phyloP scores from a whole-genome alignment of 2,888 invertebrate genomes.

The Pseudoips prasinana region DNA sequence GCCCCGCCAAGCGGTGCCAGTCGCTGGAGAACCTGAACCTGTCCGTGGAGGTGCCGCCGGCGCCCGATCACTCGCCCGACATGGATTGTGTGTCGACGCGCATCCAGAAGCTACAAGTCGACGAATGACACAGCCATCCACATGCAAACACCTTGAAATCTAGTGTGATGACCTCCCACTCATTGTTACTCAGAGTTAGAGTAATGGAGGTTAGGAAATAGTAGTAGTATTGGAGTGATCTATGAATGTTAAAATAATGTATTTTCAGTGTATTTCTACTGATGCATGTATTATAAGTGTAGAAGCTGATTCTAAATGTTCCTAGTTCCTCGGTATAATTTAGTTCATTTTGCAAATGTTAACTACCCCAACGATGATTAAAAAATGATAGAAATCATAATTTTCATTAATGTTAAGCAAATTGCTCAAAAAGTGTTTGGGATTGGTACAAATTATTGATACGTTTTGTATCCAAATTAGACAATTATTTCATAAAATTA shows the following conservation, averaged over 20 bases:
- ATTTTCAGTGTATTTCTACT: constrained; percentile 64
- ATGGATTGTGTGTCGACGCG: constrained; percentile 83
- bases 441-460: constrained; percentile 51
- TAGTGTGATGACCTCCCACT: constrained; percentile 37
- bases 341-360: constrained; percentile 52
- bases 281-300: constrained; percentile 43
- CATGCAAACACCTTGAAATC: constrained; percentile 28
- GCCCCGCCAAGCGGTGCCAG: constrained; percentile 81
- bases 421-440: constrained; percentile 61
- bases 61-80: constrained; percentile 70
- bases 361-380: constrained; percentile 31
- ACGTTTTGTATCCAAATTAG: constrained; percentile 36
- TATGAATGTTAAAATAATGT: constrained; percentile 52
- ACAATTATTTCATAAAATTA: constrained; percentile 25
- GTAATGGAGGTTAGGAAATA: constrained; percentile 35
- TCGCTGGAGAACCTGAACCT: constrained; percentile 82
- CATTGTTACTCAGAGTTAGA: constrained; percentile 35
- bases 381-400: constrained; percentile 41
- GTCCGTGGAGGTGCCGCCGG: constrained; percentile 57
- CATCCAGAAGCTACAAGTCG: constrained; percentile 84
- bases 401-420: constrained; percentile 42
- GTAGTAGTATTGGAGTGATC: constrained; percentile 56
- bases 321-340: constrained; percentile 59
- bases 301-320: constrained; percentile 60
- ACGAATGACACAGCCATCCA: constrained; percentile 68